Evolutionary conservation across 1,140 invertebrate species (phyloP).

Genomic region (Maconellicoccus hirsutus): DNA sequence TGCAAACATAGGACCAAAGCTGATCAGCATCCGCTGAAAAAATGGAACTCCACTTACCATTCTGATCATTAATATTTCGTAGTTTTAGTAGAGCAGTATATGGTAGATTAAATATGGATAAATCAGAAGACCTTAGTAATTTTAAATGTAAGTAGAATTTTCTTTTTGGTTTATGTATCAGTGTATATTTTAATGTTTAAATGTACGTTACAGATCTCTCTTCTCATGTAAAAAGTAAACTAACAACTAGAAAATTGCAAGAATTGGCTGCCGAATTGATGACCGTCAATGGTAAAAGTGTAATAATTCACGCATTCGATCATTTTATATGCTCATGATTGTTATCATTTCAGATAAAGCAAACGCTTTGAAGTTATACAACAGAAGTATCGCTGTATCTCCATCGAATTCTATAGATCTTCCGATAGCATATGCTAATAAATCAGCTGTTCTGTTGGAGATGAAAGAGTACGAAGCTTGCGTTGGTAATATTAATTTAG

Average conservation of each 20-base stretch:
- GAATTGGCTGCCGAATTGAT: slow-evolving; percentile 7
- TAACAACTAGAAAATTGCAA: neutral
- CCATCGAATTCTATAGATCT: slow-evolving; percentile 35
- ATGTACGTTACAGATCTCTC: neutral
- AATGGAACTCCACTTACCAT: neutral
- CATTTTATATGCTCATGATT: neutral
- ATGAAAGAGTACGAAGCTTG: slow-evolving; percentile 48
- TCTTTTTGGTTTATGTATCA: neutral
- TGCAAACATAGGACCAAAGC: no score
- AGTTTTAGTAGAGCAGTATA: neutral
- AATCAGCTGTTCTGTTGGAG: slow-evolving; percentile 54
- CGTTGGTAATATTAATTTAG: slow-evolving; percentile 37
- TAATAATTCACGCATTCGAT: neutral
- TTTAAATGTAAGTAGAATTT: neutral
- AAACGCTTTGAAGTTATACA: slow-evolving; percentile 27
- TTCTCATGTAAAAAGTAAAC: neutral
- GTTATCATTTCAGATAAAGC: neutral
- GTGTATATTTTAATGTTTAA: neutral
- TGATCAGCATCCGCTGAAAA: neutral
- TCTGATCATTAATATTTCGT: neutral
- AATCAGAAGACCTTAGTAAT: neutral
- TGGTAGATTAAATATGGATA: neutral
- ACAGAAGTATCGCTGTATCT: slow-evolving; percentile 27
- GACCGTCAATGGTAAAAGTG: neutral
- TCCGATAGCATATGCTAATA: slow-evolving; percentile 54